Evolutionary conservation across 2,797 vertebrate species (phyloP).

Genomic region (Nasua narica): DNA sequence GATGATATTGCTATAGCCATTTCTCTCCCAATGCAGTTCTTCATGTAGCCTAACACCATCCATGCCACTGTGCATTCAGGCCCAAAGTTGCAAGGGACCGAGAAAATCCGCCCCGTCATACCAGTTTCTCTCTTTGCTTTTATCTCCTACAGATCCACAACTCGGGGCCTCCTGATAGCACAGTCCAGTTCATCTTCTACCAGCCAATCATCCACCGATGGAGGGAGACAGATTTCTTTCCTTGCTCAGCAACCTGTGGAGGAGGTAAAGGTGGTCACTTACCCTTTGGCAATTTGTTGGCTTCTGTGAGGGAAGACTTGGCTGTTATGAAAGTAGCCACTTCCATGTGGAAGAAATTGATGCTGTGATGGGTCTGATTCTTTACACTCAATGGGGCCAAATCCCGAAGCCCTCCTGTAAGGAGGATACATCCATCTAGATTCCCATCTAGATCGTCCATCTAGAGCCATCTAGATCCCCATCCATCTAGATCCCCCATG

Average conservation of each 20-base stretch:
- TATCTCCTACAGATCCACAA: constrained; percentile 87
- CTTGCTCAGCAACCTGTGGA: constrained; percentile 96
- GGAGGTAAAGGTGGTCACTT: constrained; percentile 87
- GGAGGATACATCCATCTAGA: background rate
- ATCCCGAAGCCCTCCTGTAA: background rate
- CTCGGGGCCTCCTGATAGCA: constrained; percentile 87
- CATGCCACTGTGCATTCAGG: background rate
- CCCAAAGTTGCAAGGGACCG: background rate
- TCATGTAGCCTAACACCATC: background rate
- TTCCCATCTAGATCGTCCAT: too few relatives aligned
- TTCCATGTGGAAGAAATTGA: background rate
- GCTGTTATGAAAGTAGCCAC: background rate
- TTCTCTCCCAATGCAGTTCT: background rate
- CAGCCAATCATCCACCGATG: constrained; percentile 97
- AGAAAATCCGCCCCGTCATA: background rate
- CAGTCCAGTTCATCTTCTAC: constrained; percentile 96
- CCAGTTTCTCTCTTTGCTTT: background rate
- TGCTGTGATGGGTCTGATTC: background rate
- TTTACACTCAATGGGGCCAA: background rate
- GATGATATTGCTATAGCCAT: background rate
- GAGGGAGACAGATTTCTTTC: constrained; percentile 98
- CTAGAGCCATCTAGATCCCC: too few relatives aligned
- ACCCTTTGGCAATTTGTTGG: background rate
- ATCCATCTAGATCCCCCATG: background rate
- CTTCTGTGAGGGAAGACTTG: background rate